These are phyloP conservation scores for Eulemur rufifrons DNA, from an alignment of 2,113 vertebrate genomes.

Conservation along the genomic window DNA sequence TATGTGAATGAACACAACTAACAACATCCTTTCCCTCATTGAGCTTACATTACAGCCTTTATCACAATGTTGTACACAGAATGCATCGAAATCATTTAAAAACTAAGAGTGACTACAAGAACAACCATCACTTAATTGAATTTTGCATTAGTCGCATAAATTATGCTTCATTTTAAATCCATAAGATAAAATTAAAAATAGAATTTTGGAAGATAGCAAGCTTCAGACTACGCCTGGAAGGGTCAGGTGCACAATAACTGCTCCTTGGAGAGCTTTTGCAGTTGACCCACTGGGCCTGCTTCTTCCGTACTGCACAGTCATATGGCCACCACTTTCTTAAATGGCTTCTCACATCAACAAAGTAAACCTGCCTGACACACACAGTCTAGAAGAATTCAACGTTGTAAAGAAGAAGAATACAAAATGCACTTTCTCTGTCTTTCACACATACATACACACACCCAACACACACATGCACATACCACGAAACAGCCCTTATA, in stretches of 20 bases:
- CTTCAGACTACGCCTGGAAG: neutral
- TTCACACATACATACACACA: neutral
- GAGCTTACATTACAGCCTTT: neutral
- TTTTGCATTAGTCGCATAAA: neutral
- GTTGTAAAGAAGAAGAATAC: neutral
- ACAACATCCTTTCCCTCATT: neutral
- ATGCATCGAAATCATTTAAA: neutral
- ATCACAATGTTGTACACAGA: neutral
- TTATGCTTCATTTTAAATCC: neutral
- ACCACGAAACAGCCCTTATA: neutral
- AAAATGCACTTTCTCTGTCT: neutral
- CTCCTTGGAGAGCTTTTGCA: neutral
- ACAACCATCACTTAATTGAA: neutral
- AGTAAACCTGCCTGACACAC: neutral
- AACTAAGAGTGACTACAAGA: neutral
- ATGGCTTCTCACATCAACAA: neutral
- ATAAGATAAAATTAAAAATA: neutral
- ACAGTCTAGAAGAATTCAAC: neutral
- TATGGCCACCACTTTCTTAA: neutral
- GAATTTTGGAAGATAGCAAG: neutral
- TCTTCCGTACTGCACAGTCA: neutral
- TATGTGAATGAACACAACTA: neutral
- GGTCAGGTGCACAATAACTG: neutral
- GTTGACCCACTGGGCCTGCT: too few relatives aligned
- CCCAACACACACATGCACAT: neutral